Evolutionary conservation across 2,797 vertebrate genomes (phyloP).

Genomic region (Silurus lanzhouensis): DNA sequence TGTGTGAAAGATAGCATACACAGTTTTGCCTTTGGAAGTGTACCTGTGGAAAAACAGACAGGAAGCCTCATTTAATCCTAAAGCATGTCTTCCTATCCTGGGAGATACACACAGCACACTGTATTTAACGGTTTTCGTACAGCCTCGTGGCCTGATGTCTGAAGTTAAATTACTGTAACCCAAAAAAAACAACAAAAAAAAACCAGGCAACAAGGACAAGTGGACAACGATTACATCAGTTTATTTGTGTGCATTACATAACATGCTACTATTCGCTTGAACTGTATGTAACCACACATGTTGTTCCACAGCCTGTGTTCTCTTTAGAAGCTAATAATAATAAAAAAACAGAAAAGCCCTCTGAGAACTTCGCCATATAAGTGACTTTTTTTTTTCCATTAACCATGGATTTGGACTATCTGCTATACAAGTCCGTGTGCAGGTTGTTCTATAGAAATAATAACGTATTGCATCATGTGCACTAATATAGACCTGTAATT

Average conservation of each 20-base stretch:
- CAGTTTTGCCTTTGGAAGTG: slow-evolving; percentile 76
- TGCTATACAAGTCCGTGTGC: background rate
- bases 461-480: too few species aligned
- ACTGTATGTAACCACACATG: too few species aligned
- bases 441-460: background rate
- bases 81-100: background rate
- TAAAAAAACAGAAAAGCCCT: background rate
- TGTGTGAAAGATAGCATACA: slow-evolving; percentile 82
- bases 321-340: too few species aligned
- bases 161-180: too few species aligned
- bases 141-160: too few species aligned
- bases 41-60: slow-evolving; percentile 75
- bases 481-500: too few species aligned
- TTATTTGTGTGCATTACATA: too few species aligned
- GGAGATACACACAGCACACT: background rate
- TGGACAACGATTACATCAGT: too few species aligned
- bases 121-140: background rate
- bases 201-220: too few species aligned
- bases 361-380: background rate
- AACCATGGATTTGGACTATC: background rate
- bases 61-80: background rate
- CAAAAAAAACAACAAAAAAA: too few species aligned
- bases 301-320: too few species aligned
- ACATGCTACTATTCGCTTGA: too few species aligned
- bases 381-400: background rate